Base-by-base conservation (phyloP, 2,888 invertebrate species). In the Mesorhabditis sp. region DNA sequence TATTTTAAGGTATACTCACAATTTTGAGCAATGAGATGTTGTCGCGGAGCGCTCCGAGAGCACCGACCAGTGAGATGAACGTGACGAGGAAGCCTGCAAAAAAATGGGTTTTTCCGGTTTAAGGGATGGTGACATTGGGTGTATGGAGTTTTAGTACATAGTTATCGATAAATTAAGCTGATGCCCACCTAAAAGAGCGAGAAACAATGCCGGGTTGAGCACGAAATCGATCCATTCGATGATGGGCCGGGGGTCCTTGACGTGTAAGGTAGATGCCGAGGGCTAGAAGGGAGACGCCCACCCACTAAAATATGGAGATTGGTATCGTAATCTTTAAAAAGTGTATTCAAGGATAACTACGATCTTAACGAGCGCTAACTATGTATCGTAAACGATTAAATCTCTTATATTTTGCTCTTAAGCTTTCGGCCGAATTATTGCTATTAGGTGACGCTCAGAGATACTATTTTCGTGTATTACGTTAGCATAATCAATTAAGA, bases 241-340 rank as follows among this genome's bases (percentile, higher is more conserved):
- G 15, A 85, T 77, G 66, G 80, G 76, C 50, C 82, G 72, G n/a
- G 80, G 79, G 66, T 85, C 85, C 66, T 83, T 83, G 66, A 80
- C 68, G 68, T 79, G 84, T 41, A 86, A 86, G 74, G 70, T 85
- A 86, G 62, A 86, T 76, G 66, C 86, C 86, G 28, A 86, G 76
- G 4, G 81, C 80, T 13, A 83, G 76, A 44, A 79, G 70, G 13
- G 76, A 78, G 43, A 84, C 80, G 44, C 84, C 84, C 67, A 78
- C 71, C 6, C 83, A 78, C 84, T 84, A 78, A 71, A 84, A 82
- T 28, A 61, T 4, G 7, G 58, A 50, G n/a, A 50, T 28, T 28
- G 28, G 28, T 28, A 28, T 28, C 28, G 28, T 28, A 28, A 28
- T 28, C 2, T 28, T 1, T 28, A 28, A 28, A 28, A 28, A 28